Conservation (phyloP, 2,797 vertebrate species). For the Oreochromis mossambicus region DNA sequence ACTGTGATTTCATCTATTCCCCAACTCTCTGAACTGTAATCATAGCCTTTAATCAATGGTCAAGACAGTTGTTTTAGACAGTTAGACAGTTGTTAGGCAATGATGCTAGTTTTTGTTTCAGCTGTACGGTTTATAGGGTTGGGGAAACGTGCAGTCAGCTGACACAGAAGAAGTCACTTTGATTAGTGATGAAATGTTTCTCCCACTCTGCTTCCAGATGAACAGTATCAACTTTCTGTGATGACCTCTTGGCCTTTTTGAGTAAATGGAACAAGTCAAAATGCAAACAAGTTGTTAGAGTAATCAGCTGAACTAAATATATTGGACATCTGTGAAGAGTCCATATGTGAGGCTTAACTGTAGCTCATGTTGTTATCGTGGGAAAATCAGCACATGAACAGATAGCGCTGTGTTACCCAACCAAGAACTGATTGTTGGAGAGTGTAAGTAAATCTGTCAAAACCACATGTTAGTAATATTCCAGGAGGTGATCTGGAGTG, state of each 20-base stretch:
- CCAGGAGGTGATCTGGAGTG: neutral
- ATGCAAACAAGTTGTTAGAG: neutral
- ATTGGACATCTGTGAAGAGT: neutral
- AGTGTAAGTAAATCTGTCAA: neutral
- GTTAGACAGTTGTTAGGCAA: too few species aligned
- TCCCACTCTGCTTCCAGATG: neutral
- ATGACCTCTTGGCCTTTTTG: neutral
- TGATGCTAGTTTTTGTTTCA: too few species aligned
- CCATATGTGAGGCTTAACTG: neutral
- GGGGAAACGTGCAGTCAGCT: too few species aligned
- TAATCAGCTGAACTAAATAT: neutral
- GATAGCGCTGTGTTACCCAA: slow-evolving; percentile 17
- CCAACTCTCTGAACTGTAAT: too few species aligned
- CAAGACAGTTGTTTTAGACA: too few species aligned
- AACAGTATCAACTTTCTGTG: neutral
- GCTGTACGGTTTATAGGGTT: too few species aligned
- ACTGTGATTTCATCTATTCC: too few species aligned
- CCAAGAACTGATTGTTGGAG: neutral
- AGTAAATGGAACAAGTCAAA: neutral
- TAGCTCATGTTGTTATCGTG: neutral
- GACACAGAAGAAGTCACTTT: neutral
- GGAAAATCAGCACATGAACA: slow-evolving; percentile 43
- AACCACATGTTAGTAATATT: neutral
- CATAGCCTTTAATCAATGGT: too few species aligned
- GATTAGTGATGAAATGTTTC: neutral